These are phyloP conservation scores for Cataglyphis altisquamis DNA, from an alignment of 2,888 invertebrate species.

Conservation along the genomic window DNA sequence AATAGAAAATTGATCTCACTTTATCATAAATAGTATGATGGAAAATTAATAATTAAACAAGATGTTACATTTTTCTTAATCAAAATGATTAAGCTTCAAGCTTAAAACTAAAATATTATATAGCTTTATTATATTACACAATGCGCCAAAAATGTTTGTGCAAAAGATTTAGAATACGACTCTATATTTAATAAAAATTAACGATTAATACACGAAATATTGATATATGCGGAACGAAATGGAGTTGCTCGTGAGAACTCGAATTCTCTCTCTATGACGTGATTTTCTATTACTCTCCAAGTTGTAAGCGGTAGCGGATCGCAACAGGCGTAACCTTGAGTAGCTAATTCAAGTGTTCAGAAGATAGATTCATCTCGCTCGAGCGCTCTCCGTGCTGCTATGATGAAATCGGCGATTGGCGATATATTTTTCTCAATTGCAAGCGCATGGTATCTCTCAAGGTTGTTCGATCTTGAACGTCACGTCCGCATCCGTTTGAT, in stretches of 20 bases:
- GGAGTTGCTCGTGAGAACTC: background rate
- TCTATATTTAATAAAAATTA: background rate
- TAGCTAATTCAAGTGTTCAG: slow-evolving; percentile 24
- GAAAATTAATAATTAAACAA: background rate
- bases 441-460: background rate
- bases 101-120: too few species aligned
- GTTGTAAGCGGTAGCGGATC: background rate
- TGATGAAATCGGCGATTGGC: slow-evolving; percentile 23
- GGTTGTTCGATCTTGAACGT: slow-evolving; percentile 4
- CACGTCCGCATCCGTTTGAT: slow-evolving; percentile 9
- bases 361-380: slow-evolving; percentile 26
- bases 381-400: background rate
- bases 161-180: background rate
- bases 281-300: slow-evolving; percentile 12
- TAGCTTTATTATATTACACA: background rate
- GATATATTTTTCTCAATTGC: slow-evolving; percentile 42
- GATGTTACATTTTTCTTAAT: background rate
- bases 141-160: background rate
- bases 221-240: background rate
- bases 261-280: slow-evolving; percentile 25
- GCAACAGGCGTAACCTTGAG: background rate
- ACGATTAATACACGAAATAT: background rate
- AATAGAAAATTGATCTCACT: background rate
- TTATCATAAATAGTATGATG: background rate
- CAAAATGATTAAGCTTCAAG: background rate